Evolutionary conservation across 2,888 invertebrate genomes (phyloP).

Genomic region (Amphipoea oculea): DNA sequence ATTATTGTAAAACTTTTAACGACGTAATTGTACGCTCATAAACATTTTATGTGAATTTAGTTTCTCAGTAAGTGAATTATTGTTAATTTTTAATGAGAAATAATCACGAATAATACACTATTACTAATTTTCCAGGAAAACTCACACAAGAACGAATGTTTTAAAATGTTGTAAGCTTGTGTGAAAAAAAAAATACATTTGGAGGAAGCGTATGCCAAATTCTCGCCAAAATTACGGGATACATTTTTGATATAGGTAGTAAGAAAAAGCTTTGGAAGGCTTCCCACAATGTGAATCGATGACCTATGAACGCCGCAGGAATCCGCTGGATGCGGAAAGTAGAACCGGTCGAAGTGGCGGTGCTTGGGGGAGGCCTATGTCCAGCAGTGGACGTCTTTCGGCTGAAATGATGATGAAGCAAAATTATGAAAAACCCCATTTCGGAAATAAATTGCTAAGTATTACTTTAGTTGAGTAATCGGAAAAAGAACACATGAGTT

Average conservation of each 20-base stretch:
- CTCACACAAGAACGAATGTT: neutral
- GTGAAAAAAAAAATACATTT: neutral
- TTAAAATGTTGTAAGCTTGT: neutral
- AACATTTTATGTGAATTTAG: too few relatives aligned
- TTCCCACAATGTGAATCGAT: neutral
- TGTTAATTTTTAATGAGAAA: too few relatives aligned
- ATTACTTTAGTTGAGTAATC: neutral
- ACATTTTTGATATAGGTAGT: too few relatives aligned
- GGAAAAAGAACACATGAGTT: neutral
- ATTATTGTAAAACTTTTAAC: too few relatives aligned
- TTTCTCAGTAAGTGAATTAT: too few relatives aligned
- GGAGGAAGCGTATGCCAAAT: neutral
- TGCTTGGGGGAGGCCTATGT: too few relatives aligned
- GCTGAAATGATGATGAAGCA: neutral
- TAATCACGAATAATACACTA: neutral
- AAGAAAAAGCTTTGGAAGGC: neutral
- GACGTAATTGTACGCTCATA: too few relatives aligned
- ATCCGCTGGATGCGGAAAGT: too few relatives aligned
- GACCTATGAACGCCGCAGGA: neutral
- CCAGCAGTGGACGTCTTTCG: neutral
- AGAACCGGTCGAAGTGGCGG: too few relatives aligned
- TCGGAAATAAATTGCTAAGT: neutral
- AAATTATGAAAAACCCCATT: neutral
- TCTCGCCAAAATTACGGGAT: neutral
- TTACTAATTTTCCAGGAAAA: neutral